Evolutionary conservation across 2,888 invertebrate genomes (phyloP), one percentile per base, ranked within the genome.

Genomic region (Hymenopus coronatus): DNA sequence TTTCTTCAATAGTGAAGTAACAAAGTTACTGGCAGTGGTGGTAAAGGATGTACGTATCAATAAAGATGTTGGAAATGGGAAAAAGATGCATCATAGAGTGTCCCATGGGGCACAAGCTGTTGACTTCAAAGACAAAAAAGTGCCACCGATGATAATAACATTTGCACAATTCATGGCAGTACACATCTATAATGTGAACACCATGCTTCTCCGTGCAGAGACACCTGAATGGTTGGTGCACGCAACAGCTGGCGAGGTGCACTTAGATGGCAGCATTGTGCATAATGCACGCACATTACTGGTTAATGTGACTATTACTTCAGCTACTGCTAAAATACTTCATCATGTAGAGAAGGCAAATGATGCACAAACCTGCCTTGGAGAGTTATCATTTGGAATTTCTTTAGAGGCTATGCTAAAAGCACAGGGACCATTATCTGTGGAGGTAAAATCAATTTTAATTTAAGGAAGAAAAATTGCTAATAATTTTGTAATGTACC

Each of bases 141-240:
- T 97, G 90, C 97, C 97, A 4, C 96, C 96, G 0, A 96, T 96
- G 92, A 95, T 97, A 90, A 96, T 97, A 89, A 97, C 96, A 92
- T 96, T 97, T 94, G 97, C 97, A 90, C 97, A 98, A 97, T 98
- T 98, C 92, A 97, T 97, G 96, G 97, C 97, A 20, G 95, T 98
- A 28, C 97, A 97, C 92, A 95, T 98, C 88, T 96, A 96, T 92
- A 96, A 97, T 92, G 94, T 96, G 91, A 96, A 95, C 9, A 94
- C 95, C 70, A 94, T 95, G 92, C 93, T 96, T 89, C 94, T 97
- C 92, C 92, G 96, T 92, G 94, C 95, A 91, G 94, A 95, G 89
- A 95, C 95, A 86, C 96, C 95, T 30, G 96, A 96, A 14, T 97
- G 96, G 95, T 94, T 96, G 33, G 93, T 97, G 4, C 96, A 96